Percentiles rank a stretch among this genome's conserved stretches.
These are phyloP conservation scores for Phylloscopus trochilus DNA, from an alignment of 2,113 vertebrate species.

Conservation along the genomic window DNA sequence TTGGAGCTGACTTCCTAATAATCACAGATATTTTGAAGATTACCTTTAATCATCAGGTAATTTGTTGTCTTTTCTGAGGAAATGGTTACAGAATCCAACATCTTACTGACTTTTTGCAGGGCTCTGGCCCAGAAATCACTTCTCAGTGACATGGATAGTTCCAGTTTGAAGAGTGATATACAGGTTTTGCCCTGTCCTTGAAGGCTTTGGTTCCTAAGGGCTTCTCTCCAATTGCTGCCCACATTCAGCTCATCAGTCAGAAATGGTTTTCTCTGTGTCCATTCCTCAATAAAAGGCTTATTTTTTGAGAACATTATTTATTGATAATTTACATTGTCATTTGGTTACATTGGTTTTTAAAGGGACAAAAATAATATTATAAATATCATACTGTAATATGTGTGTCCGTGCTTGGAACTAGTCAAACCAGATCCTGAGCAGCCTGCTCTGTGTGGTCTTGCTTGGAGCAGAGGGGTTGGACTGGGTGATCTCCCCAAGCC, in stretches of 20 bases:
- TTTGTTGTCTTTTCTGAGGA: neutral
- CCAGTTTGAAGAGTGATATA: neutral
- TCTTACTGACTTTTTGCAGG: neutral
- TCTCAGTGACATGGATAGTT: neutral
- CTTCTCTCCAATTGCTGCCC: neutral
- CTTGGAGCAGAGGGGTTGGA: neutral
- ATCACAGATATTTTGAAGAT: neutral
- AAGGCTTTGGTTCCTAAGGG: neutral
- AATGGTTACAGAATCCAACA: neutral
- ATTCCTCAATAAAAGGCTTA: neutral
- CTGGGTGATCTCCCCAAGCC: neutral
- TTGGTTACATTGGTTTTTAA: neutral
- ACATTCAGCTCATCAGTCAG: neutral
- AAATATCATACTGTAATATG: neutral
- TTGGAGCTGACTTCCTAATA: neutral
- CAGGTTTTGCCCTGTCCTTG: neutral
- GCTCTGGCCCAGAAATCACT: neutral
- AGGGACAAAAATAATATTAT: neutral
- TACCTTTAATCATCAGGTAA: neutral
- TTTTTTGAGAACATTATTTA: neutral
- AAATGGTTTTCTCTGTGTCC: neutral
- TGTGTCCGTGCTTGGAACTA: neutral
- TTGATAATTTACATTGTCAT: neutral
- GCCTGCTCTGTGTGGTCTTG: neutral
- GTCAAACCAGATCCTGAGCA: neutral